Base-by-base conservation (phyloP, 2,797 vertebrate species). In the Crenuchus spilurus region DNA sequence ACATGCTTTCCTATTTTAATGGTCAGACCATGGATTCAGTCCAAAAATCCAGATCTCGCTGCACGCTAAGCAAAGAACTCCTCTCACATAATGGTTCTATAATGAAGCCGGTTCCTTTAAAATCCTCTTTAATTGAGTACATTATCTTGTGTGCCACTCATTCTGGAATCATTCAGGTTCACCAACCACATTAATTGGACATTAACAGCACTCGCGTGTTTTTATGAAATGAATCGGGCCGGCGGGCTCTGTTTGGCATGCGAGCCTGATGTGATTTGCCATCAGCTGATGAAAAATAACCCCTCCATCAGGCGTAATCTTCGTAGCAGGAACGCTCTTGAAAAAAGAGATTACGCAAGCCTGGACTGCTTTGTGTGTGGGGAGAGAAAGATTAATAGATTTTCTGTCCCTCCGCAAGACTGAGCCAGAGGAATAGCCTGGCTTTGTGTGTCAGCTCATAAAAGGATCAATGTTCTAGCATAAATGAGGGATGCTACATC, bases 111-210 rank as follows among this genome's bases (percentile, higher is more conserved):
- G 83, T 57, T 71, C 79, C 7, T 74, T 74, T 70, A 65, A 84
- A 81, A 68, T 77, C 72, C 30, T 31, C 74, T 78, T 74, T 87
- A 87, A 86, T 86, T 86, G 71, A 76, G 54, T 37, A 67, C 68
- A 82, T 83, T 85, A 81, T 83, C 49, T 80, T 73, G 66, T 28
- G 67, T 62, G 62, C 63, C 81, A 83, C 79, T 77, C 70, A 72
- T 80, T 57, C 80, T 71, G 70, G 31, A 74, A 65, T 62, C 75
- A 83, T 83, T 83, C 79, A 42, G 74, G 83, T 84, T 90, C 87
- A 86, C 64, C 39, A 81, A 44, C 74, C 76, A 78, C 82, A 84
- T 87, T 87, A 89, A 90, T 87, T 84, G 85, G 80, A 88, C 76
- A 49, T 84, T 82, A 87, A 83, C 49, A 83, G 62, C 75, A 85